Percentiles rank a stretch among this genome's conserved stretches.
Evolutionary conservation across 2,113 vertebrate species (phyloP).

Genomic region (Oostethus manadensis): DNA sequence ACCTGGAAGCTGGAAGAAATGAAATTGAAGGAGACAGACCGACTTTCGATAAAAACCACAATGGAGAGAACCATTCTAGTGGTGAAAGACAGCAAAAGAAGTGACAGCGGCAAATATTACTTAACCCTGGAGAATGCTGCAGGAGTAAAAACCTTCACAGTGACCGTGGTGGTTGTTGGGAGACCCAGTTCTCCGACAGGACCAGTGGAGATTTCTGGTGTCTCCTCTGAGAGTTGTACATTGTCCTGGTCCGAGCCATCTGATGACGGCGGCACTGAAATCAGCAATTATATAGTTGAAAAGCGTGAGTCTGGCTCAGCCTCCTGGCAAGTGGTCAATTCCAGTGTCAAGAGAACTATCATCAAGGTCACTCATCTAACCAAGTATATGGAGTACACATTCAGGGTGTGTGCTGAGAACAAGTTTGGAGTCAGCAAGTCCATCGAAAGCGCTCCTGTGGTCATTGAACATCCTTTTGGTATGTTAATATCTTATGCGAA

Average conservation of each 20-base stretch:
- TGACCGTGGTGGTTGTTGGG: slow-evolving; percentile 88
- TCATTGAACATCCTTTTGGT: slow-evolving; percentile 96
- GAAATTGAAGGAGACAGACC: slow-evolving; percentile 94
- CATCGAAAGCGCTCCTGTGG: slow-evolving; percentile 81
- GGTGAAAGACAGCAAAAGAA: slow-evolving; percentile 93
- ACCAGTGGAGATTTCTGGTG: slow-evolving; percentile 85
- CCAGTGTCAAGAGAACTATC: slow-evolving; percentile 93
- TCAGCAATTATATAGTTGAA: slow-evolving; percentile 95
- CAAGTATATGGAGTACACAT: slow-evolving; percentile 97
- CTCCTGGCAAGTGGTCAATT: slow-evolving; percentile 95
- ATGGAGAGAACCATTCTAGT: slow-evolving; percentile 84
- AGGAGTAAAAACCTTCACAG: slow-evolving; percentile 88
- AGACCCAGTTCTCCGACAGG: slow-evolving; percentile 84
- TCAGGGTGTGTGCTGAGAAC: slow-evolving; percentile 93
- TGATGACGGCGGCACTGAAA: slow-evolving; percentile 89
- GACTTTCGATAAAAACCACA: slow-evolving; percentile 84
- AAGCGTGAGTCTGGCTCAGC: slow-evolving; percentile 92
- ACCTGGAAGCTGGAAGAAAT: slow-evolving; percentile 98
- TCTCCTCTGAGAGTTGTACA: slow-evolving; percentile 90
- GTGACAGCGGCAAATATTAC: slow-evolving; percentile 95
- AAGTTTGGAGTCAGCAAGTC: slow-evolving; percentile 96
- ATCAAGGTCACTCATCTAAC: slow-evolving; percentile 93
- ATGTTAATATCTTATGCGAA: slow-evolving; percentile 50
- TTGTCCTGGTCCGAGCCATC: slow-evolving; percentile 87
- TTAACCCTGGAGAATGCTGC: slow-evolving; percentile 88